Percentiles rank a stretch among this genome's conserved stretches.
Evolutionary conservation across 2,888 invertebrate genomes (phyloP).

Genomic region (Melanostoma scalare): DNA sequence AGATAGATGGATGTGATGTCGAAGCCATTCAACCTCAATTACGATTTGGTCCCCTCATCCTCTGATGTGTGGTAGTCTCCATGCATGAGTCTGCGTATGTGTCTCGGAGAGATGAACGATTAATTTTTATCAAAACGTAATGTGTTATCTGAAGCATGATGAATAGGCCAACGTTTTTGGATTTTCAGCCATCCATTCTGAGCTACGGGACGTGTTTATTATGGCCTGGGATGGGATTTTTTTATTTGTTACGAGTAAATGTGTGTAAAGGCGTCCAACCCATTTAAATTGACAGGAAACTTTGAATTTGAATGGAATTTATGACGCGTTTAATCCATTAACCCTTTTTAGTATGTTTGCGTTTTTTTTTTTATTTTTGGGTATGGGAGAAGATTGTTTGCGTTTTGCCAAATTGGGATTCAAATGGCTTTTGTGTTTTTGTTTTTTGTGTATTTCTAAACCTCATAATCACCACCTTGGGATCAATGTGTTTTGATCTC

Average conservation of each 20-base stretch:
- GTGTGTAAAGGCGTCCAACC: constrained; percentile 4
- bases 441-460: constrained; percentile 34
- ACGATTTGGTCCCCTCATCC: constrained; percentile 21
- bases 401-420: constrained; percentile 27
- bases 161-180: constrained; percentile 45
- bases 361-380: constrained; percentile 7
- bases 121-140: constrained; percentile 62
- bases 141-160: constrained; percentile 58
- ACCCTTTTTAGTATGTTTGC: constrained; percentile 47
- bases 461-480: constrained; percentile 66
- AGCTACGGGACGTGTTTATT: constrained; percentile 48
- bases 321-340: constrained; percentile 68
- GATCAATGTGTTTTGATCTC: constrained; percentile 66
- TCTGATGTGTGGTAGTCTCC: background rate
- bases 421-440: constrained; percentile 29
- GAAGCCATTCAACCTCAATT: constrained; percentile 42
- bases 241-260: background rate
- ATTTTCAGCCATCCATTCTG: constrained; percentile 28
- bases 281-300: constrained; percentile 62
- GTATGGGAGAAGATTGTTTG: constrained; percentile 26
- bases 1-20: constrained; percentile 28
- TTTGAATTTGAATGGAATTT: constrained; percentile 66
- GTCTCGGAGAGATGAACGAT: constrained; percentile 57
- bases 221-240: constrained; percentile 20
- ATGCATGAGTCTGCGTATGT: constrained; percentile 9